Conservation (phyloP, 2,797 vertebrate genomes). For the Argyrosomus regius region DNA sequence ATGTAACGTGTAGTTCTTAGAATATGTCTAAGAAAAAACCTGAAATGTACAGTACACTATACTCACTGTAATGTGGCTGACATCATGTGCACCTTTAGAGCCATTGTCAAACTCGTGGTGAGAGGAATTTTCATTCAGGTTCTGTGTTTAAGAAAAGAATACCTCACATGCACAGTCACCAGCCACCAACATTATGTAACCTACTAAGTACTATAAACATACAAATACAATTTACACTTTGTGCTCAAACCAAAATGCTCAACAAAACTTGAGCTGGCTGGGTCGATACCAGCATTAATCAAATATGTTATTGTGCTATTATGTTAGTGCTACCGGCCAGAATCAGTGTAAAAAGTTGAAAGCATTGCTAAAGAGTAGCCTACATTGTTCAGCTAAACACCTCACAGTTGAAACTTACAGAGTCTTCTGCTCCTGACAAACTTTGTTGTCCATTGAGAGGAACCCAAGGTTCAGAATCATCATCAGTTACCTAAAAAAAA, state of each 20-base stretch:
- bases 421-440: not conserved
- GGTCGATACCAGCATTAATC: no score
- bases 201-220: no score
- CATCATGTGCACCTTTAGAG: not conserved
- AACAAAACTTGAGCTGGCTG: no score
- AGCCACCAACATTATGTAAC: no score
- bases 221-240: no score
- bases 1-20: not conserved
- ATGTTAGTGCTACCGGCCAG: no score
- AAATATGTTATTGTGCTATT: no score
- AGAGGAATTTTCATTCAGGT: not conserved
- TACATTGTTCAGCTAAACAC: not conserved
- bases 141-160: not conserved
- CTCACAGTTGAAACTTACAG: not conserved
- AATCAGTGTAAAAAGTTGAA: no score
- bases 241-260: no score
- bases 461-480: not conserved
- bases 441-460: not conserved
- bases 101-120: not conserved
- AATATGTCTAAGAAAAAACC: not conserved
- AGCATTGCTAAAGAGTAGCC: not conserved
- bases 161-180: no score
- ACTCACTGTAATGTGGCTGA: constrained; percentile 3
- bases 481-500: not conserved
- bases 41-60: not conserved